Evolutionary conservation across 2,797 vertebrate species (phyloP).

Genomic region (Chrysocyon brachyurus): DNA sequence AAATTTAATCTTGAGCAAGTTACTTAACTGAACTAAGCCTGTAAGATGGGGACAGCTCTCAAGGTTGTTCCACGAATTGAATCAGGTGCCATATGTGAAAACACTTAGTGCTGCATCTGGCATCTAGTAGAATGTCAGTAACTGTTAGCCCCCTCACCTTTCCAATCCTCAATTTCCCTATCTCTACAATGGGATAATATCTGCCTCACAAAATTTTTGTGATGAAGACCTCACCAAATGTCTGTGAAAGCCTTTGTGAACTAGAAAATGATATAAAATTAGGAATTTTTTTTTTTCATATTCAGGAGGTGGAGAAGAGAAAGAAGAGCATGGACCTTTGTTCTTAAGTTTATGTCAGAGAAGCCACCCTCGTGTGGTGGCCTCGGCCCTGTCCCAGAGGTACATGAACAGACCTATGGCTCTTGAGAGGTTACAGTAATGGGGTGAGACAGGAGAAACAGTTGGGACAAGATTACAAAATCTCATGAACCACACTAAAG

Average conservation of each 20-base stretch:
- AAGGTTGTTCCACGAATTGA: not conserved
- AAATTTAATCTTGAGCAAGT: not conserved
- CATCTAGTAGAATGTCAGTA: not conserved
- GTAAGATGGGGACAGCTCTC: not conserved
- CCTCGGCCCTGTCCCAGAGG: fast-evolving
- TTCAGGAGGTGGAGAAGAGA: not conserved
- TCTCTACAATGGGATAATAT: not conserved
- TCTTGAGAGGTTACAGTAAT: not conserved
- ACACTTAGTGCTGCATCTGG: not conserved
- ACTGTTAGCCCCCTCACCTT: not conserved
- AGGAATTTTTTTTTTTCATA: not conserved
- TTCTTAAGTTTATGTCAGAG: not conserved
- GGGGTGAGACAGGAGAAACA: not conserved
- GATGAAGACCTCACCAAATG: not conserved
- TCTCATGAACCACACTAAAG: not conserved
- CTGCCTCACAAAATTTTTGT: not conserved
- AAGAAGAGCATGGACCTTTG: not conserved
- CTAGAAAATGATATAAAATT: not conserved
- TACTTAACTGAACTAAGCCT: not conserved
- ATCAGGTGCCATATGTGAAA: not conserved
- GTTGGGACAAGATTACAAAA: not conserved
- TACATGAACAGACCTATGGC: not conserved
- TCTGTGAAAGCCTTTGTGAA: not conserved
- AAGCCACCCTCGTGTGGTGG: not conserved
- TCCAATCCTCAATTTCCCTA: not conserved